Conservation (phyloP, 64 coral and sea anemone genomes). For the Dendrophyllia cribrosa region DNA sequence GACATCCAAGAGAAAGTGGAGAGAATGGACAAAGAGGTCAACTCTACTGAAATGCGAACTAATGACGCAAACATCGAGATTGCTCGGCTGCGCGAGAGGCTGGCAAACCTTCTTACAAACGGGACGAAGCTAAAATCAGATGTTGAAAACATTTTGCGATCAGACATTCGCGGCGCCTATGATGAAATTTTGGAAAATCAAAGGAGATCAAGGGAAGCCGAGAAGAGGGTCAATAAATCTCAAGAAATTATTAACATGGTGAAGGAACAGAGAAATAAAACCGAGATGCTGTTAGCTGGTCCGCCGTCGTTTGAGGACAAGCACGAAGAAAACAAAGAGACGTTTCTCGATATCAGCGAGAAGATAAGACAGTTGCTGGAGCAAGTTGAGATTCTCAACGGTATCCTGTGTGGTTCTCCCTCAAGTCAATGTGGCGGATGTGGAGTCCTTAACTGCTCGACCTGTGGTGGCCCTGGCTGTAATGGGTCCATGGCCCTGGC, state of each 20-base stretch:
- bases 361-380: slow-evolving; percentile 69
- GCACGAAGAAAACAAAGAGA: slow-evolving; percentile 18
- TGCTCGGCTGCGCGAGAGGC: slow-evolving; percentile 38
- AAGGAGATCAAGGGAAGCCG: slow-evolving; percentile 46
- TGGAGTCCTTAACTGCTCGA: slow-evolving; percentile 61
- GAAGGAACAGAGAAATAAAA: slow-evolving; percentile 32
- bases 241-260: slow-evolving; percentile 37
- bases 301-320: slow-evolving; percentile 61
- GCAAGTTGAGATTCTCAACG: slow-evolving; percentile 70
- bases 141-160: slow-evolving; percentile 47
- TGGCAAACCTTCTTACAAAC: slow-evolving; percentile 55
- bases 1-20: slow-evolving; percentile 28
- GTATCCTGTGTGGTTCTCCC: slow-evolving; percentile 79
- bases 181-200: slow-evolving; percentile 81
- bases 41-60: slow-evolving; percentile 41
- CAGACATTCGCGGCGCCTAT: slow-evolving; percentile 61
- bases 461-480: slow-evolving; percentile 88
- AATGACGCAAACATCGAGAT: slow-evolving; percentile 70
- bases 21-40: neutral
- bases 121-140: slow-evolving; percentile 64
- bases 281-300: slow-evolving; percentile 15
- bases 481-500: slow-evolving; percentile 68
- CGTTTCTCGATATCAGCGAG: slow-evolving; percentile 42
- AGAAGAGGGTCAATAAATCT: slow-evolving; percentile 68
- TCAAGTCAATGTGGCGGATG: slow-evolving; percentile 81